phyloP scores from a whole-genome alignment of 2,797 vertebrate genomes.

The Poecilia gillii region DNA sequence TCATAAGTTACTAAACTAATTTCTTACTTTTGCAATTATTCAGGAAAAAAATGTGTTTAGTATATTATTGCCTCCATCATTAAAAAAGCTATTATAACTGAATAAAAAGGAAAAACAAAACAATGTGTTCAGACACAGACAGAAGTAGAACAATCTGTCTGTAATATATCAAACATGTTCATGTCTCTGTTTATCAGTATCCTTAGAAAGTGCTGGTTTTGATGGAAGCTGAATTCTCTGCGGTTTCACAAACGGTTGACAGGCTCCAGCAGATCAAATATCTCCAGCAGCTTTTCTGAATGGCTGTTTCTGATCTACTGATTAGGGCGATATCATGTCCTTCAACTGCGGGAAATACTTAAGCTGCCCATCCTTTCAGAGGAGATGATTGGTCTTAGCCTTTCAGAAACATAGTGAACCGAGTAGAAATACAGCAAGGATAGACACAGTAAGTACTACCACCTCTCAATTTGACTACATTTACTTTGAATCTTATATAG shows the following conservation, averaged over 20 bases:
- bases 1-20: conserved; percentile 47
- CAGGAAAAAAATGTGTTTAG: neutral
- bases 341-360: neutral
- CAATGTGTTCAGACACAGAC: neutral
- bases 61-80: conserved; percentile 57
- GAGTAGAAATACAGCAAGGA: neutral
- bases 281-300: conserved; percentile 1
- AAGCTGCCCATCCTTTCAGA: neutral
- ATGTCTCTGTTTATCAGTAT: conserved; percentile 51
- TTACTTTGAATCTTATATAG: neutral
- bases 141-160: conserved; percentile 26
- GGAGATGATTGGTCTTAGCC: neutral
- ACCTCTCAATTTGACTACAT: neutral
- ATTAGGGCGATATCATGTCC: neutral
- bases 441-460: neutral
- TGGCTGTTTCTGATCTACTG: neutral
- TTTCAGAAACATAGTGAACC: neutral
- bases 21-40: neutral
- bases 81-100: conserved; percentile 4
- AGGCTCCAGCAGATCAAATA: conserved; percentile 16
- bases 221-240: conserved; percentile 29
- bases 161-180: conserved; percentile 24
- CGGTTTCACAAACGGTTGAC: conserved; percentile 25
- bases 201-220: conserved; percentile 14
- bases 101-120: conserved; percentile 16